phyloP scores from a whole-genome alignment of 2,888 invertebrate genomes.

The Cancer borealis region DNA sequence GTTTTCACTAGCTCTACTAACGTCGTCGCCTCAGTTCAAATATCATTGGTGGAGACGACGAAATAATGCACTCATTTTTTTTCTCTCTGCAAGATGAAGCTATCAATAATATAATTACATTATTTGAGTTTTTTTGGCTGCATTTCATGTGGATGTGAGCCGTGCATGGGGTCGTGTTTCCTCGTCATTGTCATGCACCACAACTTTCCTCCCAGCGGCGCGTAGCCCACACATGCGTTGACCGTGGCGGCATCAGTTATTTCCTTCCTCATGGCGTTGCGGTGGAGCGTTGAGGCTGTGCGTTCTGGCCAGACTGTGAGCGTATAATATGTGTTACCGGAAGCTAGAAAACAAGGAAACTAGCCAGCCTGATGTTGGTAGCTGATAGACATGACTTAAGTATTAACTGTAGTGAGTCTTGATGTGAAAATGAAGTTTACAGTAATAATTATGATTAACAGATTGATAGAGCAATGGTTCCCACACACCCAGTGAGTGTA shows the following conservation, averaged over 20 bases:
- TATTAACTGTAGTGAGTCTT: background rate
- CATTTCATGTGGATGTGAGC: too few species aligned
- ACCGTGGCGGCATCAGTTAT: background rate
- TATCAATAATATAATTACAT: too few species aligned
- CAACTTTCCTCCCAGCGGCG: background rate
- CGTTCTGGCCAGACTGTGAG: too few species aligned
- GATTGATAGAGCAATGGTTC: too few species aligned
- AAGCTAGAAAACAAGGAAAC: background rate
- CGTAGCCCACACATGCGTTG: background rate
- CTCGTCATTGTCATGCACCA: background rate
- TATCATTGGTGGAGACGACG: too few species aligned
- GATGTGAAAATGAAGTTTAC: background rate
- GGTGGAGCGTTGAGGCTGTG: background rate
- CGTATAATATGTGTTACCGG: too few species aligned
- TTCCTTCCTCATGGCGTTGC: background rate
- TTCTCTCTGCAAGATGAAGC: too few species aligned
- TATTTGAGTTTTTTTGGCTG: too few species aligned
- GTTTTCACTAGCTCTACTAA: too few species aligned
- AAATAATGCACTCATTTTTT: too few species aligned
- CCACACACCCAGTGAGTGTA: too few species aligned
- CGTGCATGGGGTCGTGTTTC: background rate
- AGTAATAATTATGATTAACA: background rate
- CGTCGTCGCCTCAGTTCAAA: too few species aligned
- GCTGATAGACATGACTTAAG: background rate
- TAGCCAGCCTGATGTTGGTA: background rate